Conservation (phyloP, 2,888 invertebrate genomes). For the Hydropsyche betteni region DNA sequence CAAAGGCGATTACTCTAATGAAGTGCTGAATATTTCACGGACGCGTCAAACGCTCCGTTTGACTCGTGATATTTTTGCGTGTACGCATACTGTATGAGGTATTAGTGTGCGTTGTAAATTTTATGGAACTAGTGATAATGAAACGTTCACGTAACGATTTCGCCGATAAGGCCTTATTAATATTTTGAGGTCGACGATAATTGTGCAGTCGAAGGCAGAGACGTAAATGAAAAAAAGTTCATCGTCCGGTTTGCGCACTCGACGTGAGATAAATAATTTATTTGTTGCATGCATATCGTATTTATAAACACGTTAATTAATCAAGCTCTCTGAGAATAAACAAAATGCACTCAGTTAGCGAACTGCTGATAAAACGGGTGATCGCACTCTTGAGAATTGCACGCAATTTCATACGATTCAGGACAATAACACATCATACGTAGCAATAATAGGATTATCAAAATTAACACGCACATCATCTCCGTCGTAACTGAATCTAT, state of each 20-base stretch:
- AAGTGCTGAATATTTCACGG: constrained; percentile 1
- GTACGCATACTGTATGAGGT: neutral
- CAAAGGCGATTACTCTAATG: constrained; percentile 3
- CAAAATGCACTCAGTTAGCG: neutral
- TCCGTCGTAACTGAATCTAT: no score
- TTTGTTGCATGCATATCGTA: neutral
- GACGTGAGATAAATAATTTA: neutral
- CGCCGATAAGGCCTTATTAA: neutral
- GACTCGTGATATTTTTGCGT: no score
- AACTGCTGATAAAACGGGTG: neutral
- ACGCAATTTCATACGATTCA: no score
- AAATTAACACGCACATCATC: no score
- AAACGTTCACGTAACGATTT: no score
- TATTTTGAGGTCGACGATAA: neutral
- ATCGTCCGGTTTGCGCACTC: neutral
- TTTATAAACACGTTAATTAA: neutral
- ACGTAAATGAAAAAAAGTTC: neutral
- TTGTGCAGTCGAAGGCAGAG: neutral
- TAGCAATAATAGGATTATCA: no score
- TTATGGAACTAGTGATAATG: neutral
- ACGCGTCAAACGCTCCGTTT: no score
- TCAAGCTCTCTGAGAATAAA: neutral
- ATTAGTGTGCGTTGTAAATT: neutral
- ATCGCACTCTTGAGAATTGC: constrained; percentile 19
- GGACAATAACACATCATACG: no score